phyloP scores from a whole-genome alignment of 2,888 invertebrate species.

The Phalangium opilio region DNA sequence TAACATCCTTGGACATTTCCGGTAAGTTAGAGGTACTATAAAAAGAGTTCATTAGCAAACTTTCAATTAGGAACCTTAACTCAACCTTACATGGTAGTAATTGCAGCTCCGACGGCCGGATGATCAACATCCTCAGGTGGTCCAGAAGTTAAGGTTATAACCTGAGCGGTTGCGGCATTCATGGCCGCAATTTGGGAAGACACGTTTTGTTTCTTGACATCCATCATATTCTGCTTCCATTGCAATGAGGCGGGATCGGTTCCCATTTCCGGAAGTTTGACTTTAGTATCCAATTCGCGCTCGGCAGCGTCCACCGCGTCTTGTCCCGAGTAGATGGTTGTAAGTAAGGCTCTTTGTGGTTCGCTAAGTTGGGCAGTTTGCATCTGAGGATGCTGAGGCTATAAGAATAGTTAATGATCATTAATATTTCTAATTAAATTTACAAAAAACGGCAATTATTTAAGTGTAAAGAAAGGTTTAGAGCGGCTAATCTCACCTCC shows the following conservation, averaged over 20 bases:
- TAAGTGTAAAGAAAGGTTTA: too few species aligned
- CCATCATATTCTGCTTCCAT: constrained; percentile 87
- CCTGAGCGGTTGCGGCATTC: constrained; percentile 98
- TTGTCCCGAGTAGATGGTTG: constrained; percentile 77
- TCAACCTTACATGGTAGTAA: constrained; percentile 73
- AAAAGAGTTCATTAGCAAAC: not conserved
- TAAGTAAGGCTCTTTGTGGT: constrained; percentile 79
- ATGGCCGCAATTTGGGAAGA: constrained; percentile 95
- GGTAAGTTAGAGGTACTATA: constrained; percentile 77
- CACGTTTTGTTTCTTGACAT: constrained; percentile 88
- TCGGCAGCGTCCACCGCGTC: constrained; percentile 76
- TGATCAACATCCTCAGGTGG: constrained; percentile 81
- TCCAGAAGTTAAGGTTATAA: constrained; percentile 72
- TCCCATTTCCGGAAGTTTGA: constrained; percentile 56
- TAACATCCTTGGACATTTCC: constrained; percentile 81
- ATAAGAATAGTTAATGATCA: constrained; percentile 11
- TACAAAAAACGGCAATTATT: too few species aligned
- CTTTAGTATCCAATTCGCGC: constrained; percentile 46
- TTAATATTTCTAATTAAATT: too few species aligned
- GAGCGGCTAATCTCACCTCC: not conserved
- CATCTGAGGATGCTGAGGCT: constrained; percentile 67
- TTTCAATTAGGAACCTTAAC: too few species aligned
- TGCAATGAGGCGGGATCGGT: constrained; percentile 67
- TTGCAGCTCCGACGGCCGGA: constrained; percentile 88
- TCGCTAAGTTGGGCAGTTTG: constrained; percentile 62